Base-by-base conservation (phyloP, 2,113 vertebrate species). In the Caloenas nicobarica region DNA sequence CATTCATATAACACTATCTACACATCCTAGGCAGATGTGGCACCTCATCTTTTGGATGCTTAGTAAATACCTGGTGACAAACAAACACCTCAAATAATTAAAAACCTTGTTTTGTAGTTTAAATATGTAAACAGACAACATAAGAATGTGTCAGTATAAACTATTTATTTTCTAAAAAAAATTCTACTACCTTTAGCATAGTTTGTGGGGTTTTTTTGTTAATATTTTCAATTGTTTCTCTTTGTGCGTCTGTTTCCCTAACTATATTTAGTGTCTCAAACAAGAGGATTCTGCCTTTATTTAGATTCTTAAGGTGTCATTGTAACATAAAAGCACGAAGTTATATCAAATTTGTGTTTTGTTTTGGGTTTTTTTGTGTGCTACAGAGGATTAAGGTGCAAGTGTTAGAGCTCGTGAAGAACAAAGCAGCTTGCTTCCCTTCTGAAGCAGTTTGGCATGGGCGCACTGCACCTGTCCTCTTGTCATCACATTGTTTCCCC, bases 401-500 rank as follows among this genome's bases (percentile, higher is more conserved):
- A 88, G 53, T 31, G 14, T 10, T 78, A 22, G 64, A 90, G 64
- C 42, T 90, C 48, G 51, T 22, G 71, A 88, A 88, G 87, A 94
- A 77, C 58, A 60, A 69, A 89, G 82, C 85, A 93, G 93, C 88
- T 93, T 90, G 85, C 33, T 68, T 78, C 46, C 60, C 86, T 71
- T 74, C 57, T 88, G 86, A 83, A 84, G 68, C 60, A 94, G 64
- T 86, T 16, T 81, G 88, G 89, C 64, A 78, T 40, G 65, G 38
- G 57, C 19, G 3, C 16, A 13, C 36, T 80, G 89, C 93, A 93
- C 89, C 90, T 94, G 83, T 73, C 81, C 64, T 64, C 78, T 50
- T 66, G 42, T 53, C 61, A 92, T 71, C 84, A 88, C 46, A 82
- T 65, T 94, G 89, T 88, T 91, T 95, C 73, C 68, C 94, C 85